phyloP scores from a whole-genome alignment of 2,113 vertebrate species.

The Donacobius atricapilla region DNA sequence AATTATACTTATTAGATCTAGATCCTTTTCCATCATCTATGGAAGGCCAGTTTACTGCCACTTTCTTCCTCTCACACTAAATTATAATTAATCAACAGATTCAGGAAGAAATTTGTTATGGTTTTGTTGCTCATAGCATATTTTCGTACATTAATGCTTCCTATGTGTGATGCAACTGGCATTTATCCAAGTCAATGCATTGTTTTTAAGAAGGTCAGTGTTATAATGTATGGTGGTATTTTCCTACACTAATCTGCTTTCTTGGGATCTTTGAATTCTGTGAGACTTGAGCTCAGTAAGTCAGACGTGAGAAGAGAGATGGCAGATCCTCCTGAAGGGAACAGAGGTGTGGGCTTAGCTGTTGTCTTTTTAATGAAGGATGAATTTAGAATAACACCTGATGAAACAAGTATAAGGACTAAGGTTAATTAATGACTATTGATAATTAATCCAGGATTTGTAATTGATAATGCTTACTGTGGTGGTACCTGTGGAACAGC shows the following conservation, averaged over 20 bases:
- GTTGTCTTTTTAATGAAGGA: not conserved
- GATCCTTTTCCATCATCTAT: not conserved
- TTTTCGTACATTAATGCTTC: constrained; percentile 36
- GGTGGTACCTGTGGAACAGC: not conserved
- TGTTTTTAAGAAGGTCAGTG: constrained; percentile 20
- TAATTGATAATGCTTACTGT: not conserved
- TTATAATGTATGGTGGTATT: not conserved
- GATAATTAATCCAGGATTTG: not conserved
- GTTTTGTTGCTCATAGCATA: not conserved
- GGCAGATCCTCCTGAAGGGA: not conserved
- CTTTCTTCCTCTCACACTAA: not conserved
- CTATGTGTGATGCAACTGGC: constrained; percentile 2
- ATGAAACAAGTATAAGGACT: not conserved
- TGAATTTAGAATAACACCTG: not conserved
- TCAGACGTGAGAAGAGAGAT: not conserved
- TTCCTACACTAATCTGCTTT: constrained; percentile 4
- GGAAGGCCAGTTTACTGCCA: not conserved
- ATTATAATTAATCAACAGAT: not conserved
- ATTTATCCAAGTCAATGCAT: constrained; percentile 20
- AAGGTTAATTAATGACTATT: not conserved
- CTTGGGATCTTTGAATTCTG: constrained; percentile 7
- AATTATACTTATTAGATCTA: not conserved
- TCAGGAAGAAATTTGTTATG: constrained; percentile 23
- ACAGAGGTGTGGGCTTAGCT: not conserved
- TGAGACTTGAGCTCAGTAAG: not conserved